Percentiles rank a stretch among this genome's conserved stretches.
Conservation (phyloP, 2,888 invertebrate species). For the Linnaemya vulpina region DNA sequence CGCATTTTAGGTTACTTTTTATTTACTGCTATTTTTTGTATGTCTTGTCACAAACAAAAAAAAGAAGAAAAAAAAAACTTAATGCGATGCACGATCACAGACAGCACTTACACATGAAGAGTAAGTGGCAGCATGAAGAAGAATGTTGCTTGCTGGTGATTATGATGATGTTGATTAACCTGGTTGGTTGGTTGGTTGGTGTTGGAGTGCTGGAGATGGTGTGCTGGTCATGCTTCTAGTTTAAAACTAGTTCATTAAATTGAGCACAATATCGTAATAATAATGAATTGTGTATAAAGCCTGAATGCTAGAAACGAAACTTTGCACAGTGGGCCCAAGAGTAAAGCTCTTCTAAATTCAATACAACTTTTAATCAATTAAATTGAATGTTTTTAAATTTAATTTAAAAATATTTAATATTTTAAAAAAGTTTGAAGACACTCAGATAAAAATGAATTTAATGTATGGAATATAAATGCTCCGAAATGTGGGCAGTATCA, state of each 20-base stretch:
- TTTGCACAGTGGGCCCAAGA: conserved; percentile 19
- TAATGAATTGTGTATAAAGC: not conserved
- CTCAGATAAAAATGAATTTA: too few relatives aligned
- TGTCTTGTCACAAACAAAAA: too few relatives aligned
- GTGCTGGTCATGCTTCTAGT: conserved; percentile 46
- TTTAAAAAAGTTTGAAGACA: too few relatives aligned
- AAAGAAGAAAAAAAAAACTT: not conserved
- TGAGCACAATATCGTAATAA: conserved; percentile 61
- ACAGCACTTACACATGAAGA: conserved; percentile 6
- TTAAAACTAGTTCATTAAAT: conserved; percentile 60
- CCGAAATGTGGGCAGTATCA: too few relatives aligned
- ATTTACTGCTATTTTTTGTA: conserved; percentile 57
- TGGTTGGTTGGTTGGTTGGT: not conserved
- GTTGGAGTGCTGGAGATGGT: conserved; percentile 15
- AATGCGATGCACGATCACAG: conserved; percentile 32
- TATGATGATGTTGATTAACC: conserved; percentile 22
- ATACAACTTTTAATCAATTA: not conserved
- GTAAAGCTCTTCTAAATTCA: too few relatives aligned
- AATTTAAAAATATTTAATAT: too few relatives aligned
- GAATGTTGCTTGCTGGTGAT: conserved; percentile 4
- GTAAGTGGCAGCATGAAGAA: conserved; percentile 24
- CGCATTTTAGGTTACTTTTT: conserved; percentile 64
- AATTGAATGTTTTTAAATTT: too few relatives aligned
- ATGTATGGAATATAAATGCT: too few relatives aligned
- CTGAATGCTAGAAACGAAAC: not conserved